Conservation (phyloP, 2,888 invertebrate genomes). For the Agrenia bidenticulata region DNA sequence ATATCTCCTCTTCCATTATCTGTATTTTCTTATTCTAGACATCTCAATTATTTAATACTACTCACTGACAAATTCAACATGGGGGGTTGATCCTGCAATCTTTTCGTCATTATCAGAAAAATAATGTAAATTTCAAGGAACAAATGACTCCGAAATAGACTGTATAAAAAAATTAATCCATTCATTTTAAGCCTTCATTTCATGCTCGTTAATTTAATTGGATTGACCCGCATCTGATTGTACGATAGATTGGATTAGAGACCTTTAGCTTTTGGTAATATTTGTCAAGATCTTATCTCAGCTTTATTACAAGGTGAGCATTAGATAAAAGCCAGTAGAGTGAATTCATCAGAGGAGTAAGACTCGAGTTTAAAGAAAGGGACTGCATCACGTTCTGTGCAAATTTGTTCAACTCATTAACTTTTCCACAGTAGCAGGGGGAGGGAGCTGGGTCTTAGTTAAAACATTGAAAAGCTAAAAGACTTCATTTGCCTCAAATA, state of each 20-base stretch:
- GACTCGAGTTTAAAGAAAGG: not conserved
- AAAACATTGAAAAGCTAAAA: constrained; percentile 5
- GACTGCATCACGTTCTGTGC: constrained; percentile 31
- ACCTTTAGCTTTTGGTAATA: constrained; percentile 1
- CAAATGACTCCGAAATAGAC: not conserved
- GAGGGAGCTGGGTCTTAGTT: not conserved
- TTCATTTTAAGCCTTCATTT: constrained; percentile 14
- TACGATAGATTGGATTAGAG: constrained; percentile 1
- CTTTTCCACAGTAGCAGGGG: constrained; percentile 18
- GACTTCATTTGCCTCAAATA: constrained; percentile 6
- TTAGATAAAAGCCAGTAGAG: not conserved
- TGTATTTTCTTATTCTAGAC: not conserved
- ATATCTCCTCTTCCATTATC: not conserved
- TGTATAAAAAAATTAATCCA: constrained; percentile 4
- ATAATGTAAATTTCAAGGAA: not conserved
- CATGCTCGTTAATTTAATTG: constrained; percentile 22
- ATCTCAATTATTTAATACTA: too few species aligned
- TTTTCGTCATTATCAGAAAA: too few species aligned
- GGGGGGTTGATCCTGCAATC: too few species aligned
- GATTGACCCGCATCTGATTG: constrained; percentile 10
- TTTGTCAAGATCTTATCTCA: constrained; percentile 10
- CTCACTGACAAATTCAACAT: too few species aligned
- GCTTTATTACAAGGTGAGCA: not conserved
- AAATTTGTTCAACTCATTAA: constrained; percentile 52
- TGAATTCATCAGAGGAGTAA: not conserved